These are phyloP conservation scores for Ophiodon elongatus DNA, from an alignment of 2,113 vertebrate genomes.

Conservation along the genomic window DNA sequence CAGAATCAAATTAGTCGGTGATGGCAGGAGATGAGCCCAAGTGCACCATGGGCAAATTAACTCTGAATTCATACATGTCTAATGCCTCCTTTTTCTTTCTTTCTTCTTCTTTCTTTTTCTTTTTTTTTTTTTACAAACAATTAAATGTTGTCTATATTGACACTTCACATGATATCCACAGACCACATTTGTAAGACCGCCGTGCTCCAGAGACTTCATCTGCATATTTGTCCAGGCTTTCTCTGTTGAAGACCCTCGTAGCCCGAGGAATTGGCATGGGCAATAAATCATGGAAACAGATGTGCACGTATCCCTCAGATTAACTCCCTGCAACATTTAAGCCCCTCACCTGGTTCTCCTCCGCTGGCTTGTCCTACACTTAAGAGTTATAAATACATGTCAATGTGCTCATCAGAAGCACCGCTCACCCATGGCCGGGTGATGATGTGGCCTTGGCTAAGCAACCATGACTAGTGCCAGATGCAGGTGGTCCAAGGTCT, in stretches of 20 bases:
- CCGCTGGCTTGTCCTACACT: background rate
- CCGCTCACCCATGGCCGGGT: slow-evolving; percentile 28
- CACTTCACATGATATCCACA: background rate
- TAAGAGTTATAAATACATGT: slow-evolving; percentile 10
- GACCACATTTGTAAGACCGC: background rate
- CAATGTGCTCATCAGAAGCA: slow-evolving; percentile 10
- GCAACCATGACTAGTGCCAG: slow-evolving; percentile 18
- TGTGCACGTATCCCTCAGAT: slow-evolving; percentile 36
- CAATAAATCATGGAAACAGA: slow-evolving; percentile 36
- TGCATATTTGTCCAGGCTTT: background rate
- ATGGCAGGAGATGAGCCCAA: slow-evolving; percentile 19
- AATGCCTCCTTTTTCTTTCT: background rate
- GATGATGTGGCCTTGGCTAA: slow-evolving; percentile 43
- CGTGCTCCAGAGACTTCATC: background rate
- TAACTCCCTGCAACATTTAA: slow-evolving; percentile 1
- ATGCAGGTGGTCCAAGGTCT: slow-evolving; percentile 37
- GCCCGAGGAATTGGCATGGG: slow-evolving; percentile 11
- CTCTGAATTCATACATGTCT: slow-evolving; percentile 25
- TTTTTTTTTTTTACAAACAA: slow-evolving; percentile 5
- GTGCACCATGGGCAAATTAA: slow-evolving; percentile 40
- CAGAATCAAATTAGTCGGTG: slow-evolving; percentile 51
- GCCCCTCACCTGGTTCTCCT: slow-evolving; percentile 1
- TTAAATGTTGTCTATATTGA: background rate
- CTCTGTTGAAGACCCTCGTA: slow-evolving; percentile 12
- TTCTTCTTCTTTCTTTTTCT: background rate